A percentile compares a stretch with the other conserved stretches of the same genome.
Evolutionary conservation across 2,797 vertebrate species (phyloP).

Genomic region (Malacoctenus gilli): DNA sequence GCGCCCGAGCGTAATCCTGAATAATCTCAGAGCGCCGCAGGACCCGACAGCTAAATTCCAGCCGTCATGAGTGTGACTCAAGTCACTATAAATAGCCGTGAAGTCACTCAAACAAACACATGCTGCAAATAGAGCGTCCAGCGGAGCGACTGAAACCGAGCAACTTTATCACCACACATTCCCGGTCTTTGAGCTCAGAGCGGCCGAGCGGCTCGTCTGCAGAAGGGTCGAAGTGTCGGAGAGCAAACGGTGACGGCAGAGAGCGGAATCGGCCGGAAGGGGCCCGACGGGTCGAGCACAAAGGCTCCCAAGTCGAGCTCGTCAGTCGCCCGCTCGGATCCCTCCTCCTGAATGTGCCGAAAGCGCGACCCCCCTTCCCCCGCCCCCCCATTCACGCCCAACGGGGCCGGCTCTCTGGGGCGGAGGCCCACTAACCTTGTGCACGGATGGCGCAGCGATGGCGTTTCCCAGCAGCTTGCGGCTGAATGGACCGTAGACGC

Average conservation of each 20-base stretch:
- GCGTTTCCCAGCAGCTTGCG: slow-evolving; percentile 92
- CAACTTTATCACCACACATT: too few relatives aligned
- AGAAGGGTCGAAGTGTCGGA: too few relatives aligned
- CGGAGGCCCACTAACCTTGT: slow-evolving; percentile 85
- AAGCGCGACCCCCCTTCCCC: slow-evolving; percentile 24
- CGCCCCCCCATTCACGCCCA: slow-evolving; percentile 10
- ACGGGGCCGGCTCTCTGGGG: slow-evolving; percentile 29
- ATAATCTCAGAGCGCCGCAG: not conserved
- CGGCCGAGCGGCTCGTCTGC: too few relatives aligned
- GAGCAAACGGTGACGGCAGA: too few relatives aligned
- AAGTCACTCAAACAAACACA: not conserved
- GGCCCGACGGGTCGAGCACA: too few relatives aligned
- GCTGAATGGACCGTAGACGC: slow-evolving; percentile 97
- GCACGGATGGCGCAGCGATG: slow-evolving; percentile 90
- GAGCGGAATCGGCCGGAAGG: too few relatives aligned
- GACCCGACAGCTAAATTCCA: not conserved
- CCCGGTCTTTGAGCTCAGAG: too few relatives aligned
- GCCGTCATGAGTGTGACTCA: not conserved
- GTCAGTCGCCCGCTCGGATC: too few relatives aligned
- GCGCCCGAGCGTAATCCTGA: too few relatives aligned
- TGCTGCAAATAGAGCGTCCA: not conserved
- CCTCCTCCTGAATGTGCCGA: slow-evolving; percentile 16
- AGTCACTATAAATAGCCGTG: not conserved
- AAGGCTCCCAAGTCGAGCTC: too few relatives aligned
- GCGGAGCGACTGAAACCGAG: too few relatives aligned